Base-by-base conservation (phyloP, 2,888 invertebrate genomes). In the Pocota personata region DNA sequence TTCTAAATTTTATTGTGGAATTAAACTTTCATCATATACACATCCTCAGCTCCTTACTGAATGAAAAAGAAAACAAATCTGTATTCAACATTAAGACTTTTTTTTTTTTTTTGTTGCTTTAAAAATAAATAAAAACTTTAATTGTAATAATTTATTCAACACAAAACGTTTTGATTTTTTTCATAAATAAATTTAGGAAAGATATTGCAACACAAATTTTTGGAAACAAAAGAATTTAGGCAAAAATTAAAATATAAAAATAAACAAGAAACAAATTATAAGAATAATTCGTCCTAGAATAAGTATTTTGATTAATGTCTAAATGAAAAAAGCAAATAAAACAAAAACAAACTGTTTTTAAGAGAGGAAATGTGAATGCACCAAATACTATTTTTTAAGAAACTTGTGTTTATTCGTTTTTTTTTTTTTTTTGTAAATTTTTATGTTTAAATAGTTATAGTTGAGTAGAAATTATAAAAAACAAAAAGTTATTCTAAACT, bases 381-480 rank as follows among this genome's bases (percentile, higher is more conserved):
- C 88, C 88, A 88, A 88, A 88, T 88, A 88, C 84, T 88, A 88
- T 83, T 87, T 86, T 80, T 75, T 88, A 88, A 88, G 87, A 79
- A 66, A 78, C 76, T 78, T 87, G 71, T 60, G 62, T 84, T 75
- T 80, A 66, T 35, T 32, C 43, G n/a, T 24, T 50, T 46, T 58
- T 52, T 27, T 60, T 60, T 79, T 57, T 58, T 43, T 77, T 84
- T 84, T 84, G 69, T 79, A 75, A 79, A 84, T 84, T 84, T 75
- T 50, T 78, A 58, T 79, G 57, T 79, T 79, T 75, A 79, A 84
- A 69, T 72, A 69, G 73, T 64, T 75, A 46, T 78, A 83, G 35
- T 48, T 78, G 40, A 66, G 30, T 73, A 73, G 50, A 55, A 66
- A 30, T 72, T 73, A 66, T 73, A 32, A 32, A 24, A 46, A 40